Base-by-base conservation (phyloP, 2,888 invertebrate genomes). In the Halictus quadricinctus region DNA sequence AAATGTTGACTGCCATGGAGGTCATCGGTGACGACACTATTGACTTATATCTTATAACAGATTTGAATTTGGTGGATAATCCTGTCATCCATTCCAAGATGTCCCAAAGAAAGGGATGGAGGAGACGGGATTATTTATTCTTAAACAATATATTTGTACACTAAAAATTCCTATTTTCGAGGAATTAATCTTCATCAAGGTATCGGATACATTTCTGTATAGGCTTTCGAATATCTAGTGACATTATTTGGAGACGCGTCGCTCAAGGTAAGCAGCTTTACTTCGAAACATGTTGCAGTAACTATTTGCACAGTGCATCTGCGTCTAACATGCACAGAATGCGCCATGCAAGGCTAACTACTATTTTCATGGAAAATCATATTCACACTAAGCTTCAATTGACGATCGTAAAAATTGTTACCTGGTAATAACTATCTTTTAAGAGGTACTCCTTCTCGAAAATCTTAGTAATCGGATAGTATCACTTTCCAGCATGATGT, bases 221-320 rank as follows among this genome's bases (percentile, higher is more conserved):
- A 18, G 46, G 64, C n/a, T 36, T 46, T 36, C n/a, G 46, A 8
- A 12, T 54, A 48, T 12, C 18, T 73, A 29, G 41, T 50, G 69
- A 60, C 66, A 77, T 81, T 73, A 82, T 36, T 76, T 73, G 69
- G 72, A n/a, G 60, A 76, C 73, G 46, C 72, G 80, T 15, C 69
- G 69, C 79, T 80, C 66, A 50, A 82, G 84, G 75, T 85, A 88
- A 87, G 82, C 64, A 72, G 88, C 79, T 88, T 69, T 77, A 74
- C 79, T 54, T 48, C 36, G 46, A 60, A 74, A 46, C 70, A 79
- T 79, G 29, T 72, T 60, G 58, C 64, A 60, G 50, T 46, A 75
- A 77, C 75, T 66, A 79, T 64, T 81, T 81, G 83, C 76, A 72
- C 79, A 54, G 72, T 60, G 69, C 69, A 84, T 69, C 72, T 73